A percentile compares a stretch with the other conserved stretches of the same genome.
phyloP scores from a whole-genome alignment of 2,888 invertebrate genomes.

The Harpalus rufipes region DNA sequence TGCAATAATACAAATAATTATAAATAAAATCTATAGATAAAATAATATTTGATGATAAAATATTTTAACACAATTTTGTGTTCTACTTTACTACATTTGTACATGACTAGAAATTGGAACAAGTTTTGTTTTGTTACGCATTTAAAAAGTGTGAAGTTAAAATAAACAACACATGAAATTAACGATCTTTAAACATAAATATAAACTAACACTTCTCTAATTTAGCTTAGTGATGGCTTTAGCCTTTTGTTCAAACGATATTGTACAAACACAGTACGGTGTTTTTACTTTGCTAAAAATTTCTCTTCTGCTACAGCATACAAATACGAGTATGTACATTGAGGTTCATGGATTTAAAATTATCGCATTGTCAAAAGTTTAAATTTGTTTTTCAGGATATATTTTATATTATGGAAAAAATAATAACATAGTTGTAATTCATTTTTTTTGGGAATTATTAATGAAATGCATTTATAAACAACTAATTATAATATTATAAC shows the following conservation, averaged over 20 bases:
- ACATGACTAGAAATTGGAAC: neutral
- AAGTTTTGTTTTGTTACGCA: neutral
- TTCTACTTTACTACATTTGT: neutral
- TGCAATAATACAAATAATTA: too few species aligned
- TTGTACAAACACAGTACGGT: neutral
- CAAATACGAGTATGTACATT: neutral
- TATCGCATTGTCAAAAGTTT: too few species aligned
- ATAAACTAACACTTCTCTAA: slow-evolving; percentile 14
- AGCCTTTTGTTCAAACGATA: slow-evolving; percentile 32
- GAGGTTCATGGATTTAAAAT: neutral
- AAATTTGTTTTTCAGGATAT: too few species aligned
- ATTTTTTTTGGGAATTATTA: too few species aligned
- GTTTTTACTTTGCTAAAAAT: neutral
- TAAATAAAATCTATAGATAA: too few species aligned
- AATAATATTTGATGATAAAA: too few species aligned
- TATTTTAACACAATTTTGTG: neutral
- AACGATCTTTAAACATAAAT: slow-evolving; percentile 42
- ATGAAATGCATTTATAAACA: too few species aligned
- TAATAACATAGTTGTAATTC: too few species aligned
- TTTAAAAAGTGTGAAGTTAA: slow-evolving; percentile 15
- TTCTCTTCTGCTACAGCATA: neutral
- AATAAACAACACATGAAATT: slow-evolving; percentile 18
- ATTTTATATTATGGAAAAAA: too few species aligned
- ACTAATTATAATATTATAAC: too few species aligned
- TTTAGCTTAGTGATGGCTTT: slow-evolving; percentile 15